Base-by-base conservation (phyloP, 2,888 invertebrate species). In the Hecatera dysodea region DNA sequence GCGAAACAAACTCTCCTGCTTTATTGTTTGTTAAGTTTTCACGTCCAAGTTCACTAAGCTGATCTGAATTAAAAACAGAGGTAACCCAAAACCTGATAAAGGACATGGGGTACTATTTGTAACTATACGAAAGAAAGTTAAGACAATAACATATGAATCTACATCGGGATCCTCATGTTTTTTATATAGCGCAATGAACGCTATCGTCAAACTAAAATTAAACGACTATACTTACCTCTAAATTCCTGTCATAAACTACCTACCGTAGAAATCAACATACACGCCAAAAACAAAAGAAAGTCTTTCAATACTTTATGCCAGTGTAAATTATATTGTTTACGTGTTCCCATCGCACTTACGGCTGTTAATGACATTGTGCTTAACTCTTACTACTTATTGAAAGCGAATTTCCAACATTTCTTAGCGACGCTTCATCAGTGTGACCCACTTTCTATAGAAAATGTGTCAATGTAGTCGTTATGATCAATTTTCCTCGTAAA, bases 401-500 rank as follows among this genome's bases (percentile, higher is more conserved):
- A 89, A 91, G 90, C 86, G 86, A 90, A 88, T 90, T 89, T 87
- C 83, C 82, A 86, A 72, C 80, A 85, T 84, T 87, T 89, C 89
- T 87, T 84, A 88, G 90, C 90, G 89, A 82, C 80, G 86, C 87
- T 86, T 89, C 90, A 90, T 89, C 86, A 87, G 78, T 57, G 59
- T 79, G 88, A 83, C 91, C 90, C 80, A 91, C 92, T 93, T 93
- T 93, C 92, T 88, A 88, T 86, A 91, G 91, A 93, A 92, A 92
- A 92, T 90, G 86, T 86, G 88, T 83, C 87, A 80, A 85, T 86
- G 84, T 77, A 74, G 86, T 89, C 83, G 87, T 86, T 85, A 84
- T 75, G 80, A 81, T 80, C 73, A 84, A 84, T 88, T 87, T 87
- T 85, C 85, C 67, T 78, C 78, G 55, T 75, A 80, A 84, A 80